Evolutionary conservation across 2,113 vertebrate genomes (phyloP).

Genomic region (Bothrops jararaca): DNA sequence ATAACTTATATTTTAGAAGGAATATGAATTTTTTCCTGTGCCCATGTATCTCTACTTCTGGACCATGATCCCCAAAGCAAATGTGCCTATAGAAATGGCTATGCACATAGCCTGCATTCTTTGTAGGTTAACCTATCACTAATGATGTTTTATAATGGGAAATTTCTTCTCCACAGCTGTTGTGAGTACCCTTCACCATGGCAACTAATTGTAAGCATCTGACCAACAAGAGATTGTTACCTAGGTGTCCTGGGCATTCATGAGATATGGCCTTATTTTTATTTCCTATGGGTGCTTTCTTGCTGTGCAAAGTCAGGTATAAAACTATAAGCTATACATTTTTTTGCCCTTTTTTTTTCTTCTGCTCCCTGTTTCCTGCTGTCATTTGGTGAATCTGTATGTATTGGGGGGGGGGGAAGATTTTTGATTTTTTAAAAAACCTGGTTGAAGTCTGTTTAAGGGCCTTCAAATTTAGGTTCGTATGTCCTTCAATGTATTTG

Average conservation of each 20-base stretch:
- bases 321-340: background rate
- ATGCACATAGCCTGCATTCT: background rate
- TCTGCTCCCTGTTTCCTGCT: background rate
- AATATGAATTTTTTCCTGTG: background rate
- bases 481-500: background rate
- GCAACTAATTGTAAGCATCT: background rate
- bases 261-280: background rate
- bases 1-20: background rate
- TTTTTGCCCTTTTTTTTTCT: background rate
- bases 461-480: background rate
- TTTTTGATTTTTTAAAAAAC: background rate
- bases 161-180: background rate
- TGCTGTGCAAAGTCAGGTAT: background rate
- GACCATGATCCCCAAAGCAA: background rate
- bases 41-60: background rate
- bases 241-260: background rate
- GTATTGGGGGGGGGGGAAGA: background rate
- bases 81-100: background rate
- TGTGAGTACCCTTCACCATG: background rate
- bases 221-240: background rate
- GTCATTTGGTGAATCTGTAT: background rate
- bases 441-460: background rate
- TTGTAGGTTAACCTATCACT: background rate
- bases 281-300: no score
- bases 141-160: background rate